Base-by-base conservation (phyloP, 1,140 invertebrate genomes). In the Leucophenga varia region DNA sequence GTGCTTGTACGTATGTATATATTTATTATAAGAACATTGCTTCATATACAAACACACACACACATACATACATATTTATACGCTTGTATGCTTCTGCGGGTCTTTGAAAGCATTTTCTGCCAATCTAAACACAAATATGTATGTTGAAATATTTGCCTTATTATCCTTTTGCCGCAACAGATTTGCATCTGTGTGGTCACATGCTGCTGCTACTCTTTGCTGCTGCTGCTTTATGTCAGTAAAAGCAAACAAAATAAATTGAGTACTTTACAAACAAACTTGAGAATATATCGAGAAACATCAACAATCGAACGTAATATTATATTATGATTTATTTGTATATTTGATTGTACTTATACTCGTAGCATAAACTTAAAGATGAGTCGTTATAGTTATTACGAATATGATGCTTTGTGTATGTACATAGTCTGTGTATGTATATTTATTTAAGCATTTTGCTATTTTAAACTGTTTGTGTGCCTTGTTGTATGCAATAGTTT, bases 311-410 rank as follows among this genome's bases (percentile, higher is more conserved):
- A 42, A 28, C 43, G 46, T 49, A 44, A 49, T 47, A 51, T 32
- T 48, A 43, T 32, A 39, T 43, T 51, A 48, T 47, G 51, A 50
- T 61, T 57, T 61, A 58, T 58, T 41, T 47, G 37, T 7, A 40
- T 30, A 22, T 9, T 9, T 36, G 52, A 4, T 25, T 43, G 32
- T 40, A 32, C 9, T 19, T 34, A n/a, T 14, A 14, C 32, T 34
- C 10, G 12, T n/a, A n/a, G 13, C 12, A 34, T 7, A 6, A n/a
- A 25, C 22, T 25, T 6, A 25, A 25, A 10, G 22, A 6, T 10
- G 5, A 25, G 22, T 25, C 5, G 10, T 25, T 25, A 25, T 6
- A 10, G 5, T 25, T 25, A 25, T 25, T 25, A 6, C 22, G 22
- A n/a, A 10, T 34, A 4, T 34, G 32, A 5, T 34, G 32, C 32